phyloP scores from a whole-genome alignment of 2,888 invertebrate species.

The Anthrax anthrax region DNA sequence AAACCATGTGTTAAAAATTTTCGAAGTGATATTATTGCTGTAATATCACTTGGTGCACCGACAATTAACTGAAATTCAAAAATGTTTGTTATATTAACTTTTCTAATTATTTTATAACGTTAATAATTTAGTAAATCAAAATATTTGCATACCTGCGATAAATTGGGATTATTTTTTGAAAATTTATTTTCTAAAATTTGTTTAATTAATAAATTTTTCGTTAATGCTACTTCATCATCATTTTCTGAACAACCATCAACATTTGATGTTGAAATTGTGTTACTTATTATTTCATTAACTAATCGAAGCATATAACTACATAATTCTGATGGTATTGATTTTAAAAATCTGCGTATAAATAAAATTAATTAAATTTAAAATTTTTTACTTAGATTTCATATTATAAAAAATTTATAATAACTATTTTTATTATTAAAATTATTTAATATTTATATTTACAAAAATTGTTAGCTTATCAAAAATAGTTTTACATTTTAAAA shows the following conservation, averaged over 20 bases:
- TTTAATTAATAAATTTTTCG: not conserved
- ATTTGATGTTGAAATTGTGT: constrained; percentile 7
- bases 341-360: constrained; percentile 24
- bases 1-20: constrained; percentile 28
- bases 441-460: not conserved
- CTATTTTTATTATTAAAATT: not conserved
- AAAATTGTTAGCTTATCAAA: not conserved
- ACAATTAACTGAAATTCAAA: constrained; percentile 23
- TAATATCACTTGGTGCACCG: constrained; percentile 27
- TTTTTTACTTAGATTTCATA: no score
- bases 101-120: no score
- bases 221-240: not conserved
- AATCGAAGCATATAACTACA: constrained; percentile 28
- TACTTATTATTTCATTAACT: constrained; percentile 29
- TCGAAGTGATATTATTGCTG: constrained; percentile 28
- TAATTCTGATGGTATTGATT: constrained; percentile 28
- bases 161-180: not conserved
- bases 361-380: no score
- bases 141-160: not conserved
- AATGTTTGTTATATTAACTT: constrained; percentile 3
- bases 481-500: not conserved
- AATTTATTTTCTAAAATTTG: constrained; percentile 1
- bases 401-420: constrained; percentile 1
- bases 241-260: not conserved
- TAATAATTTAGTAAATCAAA: no score